Conservation (phyloP, 2,888 invertebrate species). For the Synanthedon vespiformis region DNA sequence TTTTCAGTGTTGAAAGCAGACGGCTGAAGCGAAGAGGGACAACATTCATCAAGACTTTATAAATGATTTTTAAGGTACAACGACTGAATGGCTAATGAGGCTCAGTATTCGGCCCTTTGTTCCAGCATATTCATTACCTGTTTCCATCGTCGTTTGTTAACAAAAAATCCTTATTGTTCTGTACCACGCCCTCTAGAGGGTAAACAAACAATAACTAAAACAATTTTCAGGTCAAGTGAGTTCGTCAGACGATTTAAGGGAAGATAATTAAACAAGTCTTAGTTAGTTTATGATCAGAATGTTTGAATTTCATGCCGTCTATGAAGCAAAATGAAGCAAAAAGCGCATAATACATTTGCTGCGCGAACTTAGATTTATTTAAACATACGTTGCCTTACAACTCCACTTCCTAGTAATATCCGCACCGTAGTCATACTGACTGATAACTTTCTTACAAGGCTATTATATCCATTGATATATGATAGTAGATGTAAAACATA, state of each 20-base stretch:
- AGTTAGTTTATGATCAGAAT: no score
- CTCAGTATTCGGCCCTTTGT: slow-evolving; percentile 49
- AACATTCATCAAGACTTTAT: slow-evolving; percentile 54
- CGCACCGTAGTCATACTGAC: no score
- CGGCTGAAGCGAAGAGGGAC: slow-evolving; percentile 24
- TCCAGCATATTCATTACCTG: slow-evolving; percentile 64
- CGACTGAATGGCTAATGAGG: slow-evolving; percentile 59
- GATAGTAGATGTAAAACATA: no score
- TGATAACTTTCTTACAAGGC: no score
- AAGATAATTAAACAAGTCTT: slow-evolving; percentile 19
- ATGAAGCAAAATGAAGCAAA: no score
- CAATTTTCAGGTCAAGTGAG: slow-evolving; percentile 56
- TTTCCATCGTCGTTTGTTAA: slow-evolving; percentile 40
- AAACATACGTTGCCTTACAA: not conserved
- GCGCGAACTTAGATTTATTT: not conserved
- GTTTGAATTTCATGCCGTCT: no score
- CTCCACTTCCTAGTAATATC: no score
- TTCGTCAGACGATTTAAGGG: slow-evolving; percentile 32
- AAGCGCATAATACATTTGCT: not conserved
- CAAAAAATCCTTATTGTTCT: slow-evolving; percentile 50
- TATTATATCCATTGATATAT: no score
- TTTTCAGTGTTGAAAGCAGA: slow-evolving; percentile 16
- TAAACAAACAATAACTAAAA: slow-evolving; percentile 52
- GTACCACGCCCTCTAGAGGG: slow-evolving; percentile 30
- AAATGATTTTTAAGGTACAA: slow-evolving; percentile 52